Evolutionary conservation across 2,888 invertebrate species (phyloP).

Genomic region (Nineta flava): DNA sequence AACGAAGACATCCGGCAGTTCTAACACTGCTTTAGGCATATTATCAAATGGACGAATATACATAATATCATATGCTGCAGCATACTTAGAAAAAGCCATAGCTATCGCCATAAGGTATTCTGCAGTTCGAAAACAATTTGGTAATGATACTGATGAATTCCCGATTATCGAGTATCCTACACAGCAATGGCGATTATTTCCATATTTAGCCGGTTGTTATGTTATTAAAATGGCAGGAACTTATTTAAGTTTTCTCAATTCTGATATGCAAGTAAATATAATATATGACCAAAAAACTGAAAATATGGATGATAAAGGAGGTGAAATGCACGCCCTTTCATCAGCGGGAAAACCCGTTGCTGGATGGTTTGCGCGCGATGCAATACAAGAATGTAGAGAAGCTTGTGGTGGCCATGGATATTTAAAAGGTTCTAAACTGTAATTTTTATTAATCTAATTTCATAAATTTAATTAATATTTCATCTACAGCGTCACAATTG

Average conservation of each 20-base stretch:
- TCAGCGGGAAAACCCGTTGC: conserved; percentile 61
- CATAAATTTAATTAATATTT: no score
- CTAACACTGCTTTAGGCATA: conserved; percentile 64
- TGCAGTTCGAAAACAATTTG: conserved; percentile 76
- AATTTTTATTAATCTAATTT: conserved; percentile 7
- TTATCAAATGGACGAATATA: conserved; percentile 69
- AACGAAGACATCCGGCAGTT: conserved; percentile 36
- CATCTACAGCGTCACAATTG: conserved; percentile 45
- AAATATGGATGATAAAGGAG: conserved; percentile 28
- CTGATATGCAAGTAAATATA: conserved; percentile 13
- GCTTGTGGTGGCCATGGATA: conserved; percentile 95
- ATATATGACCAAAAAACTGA: conserved; percentile 17
- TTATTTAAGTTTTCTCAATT: conserved; percentile 30
- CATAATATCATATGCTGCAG: conserved; percentile 46
- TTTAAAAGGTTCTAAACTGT: conserved; percentile 39
- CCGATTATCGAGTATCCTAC: conserved; percentile 86
- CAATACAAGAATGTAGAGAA: conserved; percentile 84
- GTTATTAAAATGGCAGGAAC: conserved; percentile 38
- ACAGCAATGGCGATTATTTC: conserved; percentile 63
- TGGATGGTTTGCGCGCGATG: conserved; percentile 75
- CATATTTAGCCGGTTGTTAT: conserved; percentile 48
- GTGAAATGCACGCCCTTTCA: conserved; percentile 64
- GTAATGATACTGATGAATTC: conserved; percentile 55
- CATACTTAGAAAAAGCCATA: conserved; percentile 54
- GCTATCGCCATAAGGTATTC: conserved; percentile 78